A percentile compares a stretch with the other conserved stretches of the same genome.
phyloP scores from a whole-genome alignment of 1,140 invertebrate species.

The Bombus pascuorum region DNA sequence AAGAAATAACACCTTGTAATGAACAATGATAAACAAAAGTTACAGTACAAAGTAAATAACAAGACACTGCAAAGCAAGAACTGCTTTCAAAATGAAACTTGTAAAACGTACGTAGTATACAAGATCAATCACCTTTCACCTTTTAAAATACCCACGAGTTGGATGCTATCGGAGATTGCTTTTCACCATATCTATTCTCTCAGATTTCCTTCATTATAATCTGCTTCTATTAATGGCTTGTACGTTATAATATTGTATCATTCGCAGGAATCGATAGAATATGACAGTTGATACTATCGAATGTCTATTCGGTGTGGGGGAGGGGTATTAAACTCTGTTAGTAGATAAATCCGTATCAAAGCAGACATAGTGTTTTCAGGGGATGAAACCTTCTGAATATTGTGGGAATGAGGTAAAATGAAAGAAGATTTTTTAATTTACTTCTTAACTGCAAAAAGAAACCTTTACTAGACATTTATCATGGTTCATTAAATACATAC shows the following conservation, averaged over 20 bases:
- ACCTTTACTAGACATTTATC: too few relatives aligned
- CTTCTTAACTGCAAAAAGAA: too few relatives aligned
- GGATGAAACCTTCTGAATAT: not conserved
- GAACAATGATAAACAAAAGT: not conserved
- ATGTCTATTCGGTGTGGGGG: not conserved
- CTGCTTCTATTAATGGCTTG: not conserved
- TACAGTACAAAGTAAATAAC: not conserved
- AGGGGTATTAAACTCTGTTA: not conserved
- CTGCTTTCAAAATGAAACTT: not conserved
- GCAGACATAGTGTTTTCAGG: not conserved
- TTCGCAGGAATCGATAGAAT: too few relatives aligned
- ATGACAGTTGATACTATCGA: too few relatives aligned
- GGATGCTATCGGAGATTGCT: not conserved
- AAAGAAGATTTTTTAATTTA: not conserved
- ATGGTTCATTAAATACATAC: too few relatives aligned
- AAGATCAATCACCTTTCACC: not conserved
- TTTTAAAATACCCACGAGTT: not conserved
- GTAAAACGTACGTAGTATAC: not conserved
- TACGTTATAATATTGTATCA: not conserved
- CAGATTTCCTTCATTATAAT: not conserved
- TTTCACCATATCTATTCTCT: not conserved
- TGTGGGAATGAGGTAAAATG: not conserved
- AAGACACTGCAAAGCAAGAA: not conserved
- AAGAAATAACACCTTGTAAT: not conserved
- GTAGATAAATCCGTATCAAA: not conserved